Base-by-base conservation (phyloP, 2,797 vertebrate genomes). In the Dryobates pubescens region DNA sequence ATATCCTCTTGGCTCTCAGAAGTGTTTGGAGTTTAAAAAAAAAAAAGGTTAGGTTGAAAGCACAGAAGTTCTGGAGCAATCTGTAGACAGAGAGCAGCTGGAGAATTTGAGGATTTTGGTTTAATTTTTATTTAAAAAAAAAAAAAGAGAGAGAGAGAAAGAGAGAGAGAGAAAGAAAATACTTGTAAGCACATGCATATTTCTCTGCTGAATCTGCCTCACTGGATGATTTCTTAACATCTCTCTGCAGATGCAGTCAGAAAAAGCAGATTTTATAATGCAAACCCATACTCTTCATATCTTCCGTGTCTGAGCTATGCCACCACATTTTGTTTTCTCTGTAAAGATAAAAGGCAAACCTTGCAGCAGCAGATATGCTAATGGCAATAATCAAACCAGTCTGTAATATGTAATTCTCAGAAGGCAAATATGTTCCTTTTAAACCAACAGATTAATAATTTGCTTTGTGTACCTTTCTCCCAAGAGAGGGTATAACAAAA, bases 401-500 rank as follows among this genome's bases (percentile, higher is more conserved):
- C 59, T 53, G 17, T 4, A 0, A 68, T 17, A 87, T 1, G 1
- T 45, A 81, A 87, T 82, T 83, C 59, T 91, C 90, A 62, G 70
- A 85, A 85, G 59, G 67, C n/a, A 87, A 93, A 89, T 26, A 63
- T 47, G 72, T 73, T 73, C 22, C 13, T 90, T 49, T 51, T 64
- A 70, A 81, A 92, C 49, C 38, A 90, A 29, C 15, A 92, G 36
- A 73, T 58, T 6, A 75, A 77, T 77, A 6, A 53, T 75, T 93
- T 94, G 87, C 51, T 74, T 83, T 93, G 30, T 18, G 10, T 75
- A 63, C n/a, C 17, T 89, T 78, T 90, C 77, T 94, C 82, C 54
- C 62, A 78, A 72, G 32, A 85, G 69, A 80, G 83, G 22, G 53
- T 47, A 72, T 78, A 70, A 69, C 24, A 89, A 77, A 93, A 49